Evolutionary conservation across 2,888 invertebrate species (phyloP).

Genomic region (Microplitis manilae): DNA sequence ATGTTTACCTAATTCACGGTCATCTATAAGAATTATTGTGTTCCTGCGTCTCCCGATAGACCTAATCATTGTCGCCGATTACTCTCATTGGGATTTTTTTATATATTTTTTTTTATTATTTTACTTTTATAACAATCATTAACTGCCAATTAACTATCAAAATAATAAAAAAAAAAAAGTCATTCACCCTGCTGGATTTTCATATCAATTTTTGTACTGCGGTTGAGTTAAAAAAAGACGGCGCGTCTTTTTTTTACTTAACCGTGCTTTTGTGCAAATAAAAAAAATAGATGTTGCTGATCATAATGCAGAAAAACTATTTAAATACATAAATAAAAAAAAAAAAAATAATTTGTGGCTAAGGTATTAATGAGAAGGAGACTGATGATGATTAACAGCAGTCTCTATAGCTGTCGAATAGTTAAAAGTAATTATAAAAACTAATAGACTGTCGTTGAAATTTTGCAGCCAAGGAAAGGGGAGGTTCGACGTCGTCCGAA

Average conservation of each 20-base stretch:
- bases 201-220: neutral
- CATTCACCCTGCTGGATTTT: neutral
- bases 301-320: neutral
- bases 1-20: constrained; percentile 36
- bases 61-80: constrained; percentile 29
- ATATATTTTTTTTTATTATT: constrained; percentile 27
- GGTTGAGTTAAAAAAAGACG: neutral
- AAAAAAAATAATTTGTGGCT: neutral
- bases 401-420: neutral
- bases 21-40: constrained; percentile 45
- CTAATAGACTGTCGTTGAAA: constrained; percentile 49
- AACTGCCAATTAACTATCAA: constrained; percentile 17
- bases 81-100: constrained; percentile 39
- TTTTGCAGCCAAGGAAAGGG: constrained; percentile 89
- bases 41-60: constrained; percentile 31
- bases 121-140: constrained; percentile 22
- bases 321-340: neutral
- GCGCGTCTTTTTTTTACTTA: neutral
- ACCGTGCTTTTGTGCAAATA: neutral
- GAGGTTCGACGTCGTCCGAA: constrained; percentile 87
- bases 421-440: constrained; percentile 21
- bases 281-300: neutral
- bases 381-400: constrained; percentile 7
- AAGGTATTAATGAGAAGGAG: neutral
- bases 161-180: constrained; percentile 24